These are phyloP conservation scores for Bujurquina vittata DNA, from an alignment of 2,113 vertebrate genomes.

Conservation along the genomic window DNA sequence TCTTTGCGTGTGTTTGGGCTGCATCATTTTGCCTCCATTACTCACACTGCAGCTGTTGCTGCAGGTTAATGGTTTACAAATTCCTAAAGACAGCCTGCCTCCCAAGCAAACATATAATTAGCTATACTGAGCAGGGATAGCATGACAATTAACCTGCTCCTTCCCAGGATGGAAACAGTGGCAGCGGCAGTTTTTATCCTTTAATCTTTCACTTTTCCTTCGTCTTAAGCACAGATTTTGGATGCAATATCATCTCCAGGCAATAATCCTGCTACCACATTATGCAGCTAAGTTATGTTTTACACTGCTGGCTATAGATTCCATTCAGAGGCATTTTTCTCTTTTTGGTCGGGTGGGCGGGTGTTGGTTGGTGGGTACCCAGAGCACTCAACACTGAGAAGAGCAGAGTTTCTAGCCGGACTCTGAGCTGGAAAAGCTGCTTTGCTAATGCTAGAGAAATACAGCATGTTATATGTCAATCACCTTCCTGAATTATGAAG, in stretches of 20 bases:
- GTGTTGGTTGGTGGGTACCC: no score
- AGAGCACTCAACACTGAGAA: fast-evolving
- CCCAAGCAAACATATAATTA: constrained; percentile 66
- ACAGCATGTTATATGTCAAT: background rate
- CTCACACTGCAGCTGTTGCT: constrained; percentile 47
- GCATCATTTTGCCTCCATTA: constrained; percentile 34
- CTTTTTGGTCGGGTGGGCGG: background rate
- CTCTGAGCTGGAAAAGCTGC: background rate
- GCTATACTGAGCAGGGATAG: constrained; percentile 53
- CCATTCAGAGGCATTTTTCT: background rate
- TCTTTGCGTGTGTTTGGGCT: constrained; percentile 39
- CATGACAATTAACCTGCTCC: constrained; percentile 67
- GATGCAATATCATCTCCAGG: constrained; percentile 26
- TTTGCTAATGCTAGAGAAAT: background rate
- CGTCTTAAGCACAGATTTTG: constrained; percentile 55
- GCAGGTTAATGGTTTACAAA: constrained; percentile 75
- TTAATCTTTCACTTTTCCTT: constrained; percentile 29
- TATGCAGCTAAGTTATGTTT: background rate
- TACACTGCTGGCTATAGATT: background rate
- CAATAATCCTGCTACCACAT: background rate
- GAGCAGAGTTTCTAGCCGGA: background rate
- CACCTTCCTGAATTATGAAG: background rate
- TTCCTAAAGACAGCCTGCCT: constrained; percentile 57
- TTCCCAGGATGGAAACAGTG: constrained; percentile 24
- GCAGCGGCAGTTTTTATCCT: constrained; percentile 40